Evolutionary conservation across 2,888 invertebrate species (phyloP).

Genomic region (Trissolcus japonicus): DNA sequence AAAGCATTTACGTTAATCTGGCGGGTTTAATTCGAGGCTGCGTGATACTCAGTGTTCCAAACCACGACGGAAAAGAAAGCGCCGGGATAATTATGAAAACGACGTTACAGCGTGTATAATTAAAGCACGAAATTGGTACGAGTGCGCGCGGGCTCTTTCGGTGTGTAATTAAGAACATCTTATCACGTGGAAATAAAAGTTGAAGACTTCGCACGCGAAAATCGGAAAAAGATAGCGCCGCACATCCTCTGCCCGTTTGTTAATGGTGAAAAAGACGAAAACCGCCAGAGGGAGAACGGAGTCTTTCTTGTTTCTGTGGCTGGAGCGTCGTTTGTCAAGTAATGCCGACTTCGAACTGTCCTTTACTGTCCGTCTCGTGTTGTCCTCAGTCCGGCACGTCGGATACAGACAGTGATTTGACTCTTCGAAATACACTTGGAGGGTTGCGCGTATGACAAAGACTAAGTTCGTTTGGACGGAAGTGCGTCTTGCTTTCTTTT

Average conservation of each 20-base stretch:
- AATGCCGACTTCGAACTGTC: slow-evolving; percentile 40
- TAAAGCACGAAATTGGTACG: slow-evolving; percentile 31
- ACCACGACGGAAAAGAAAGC: slow-evolving; percentile 33
- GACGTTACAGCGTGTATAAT: slow-evolving; percentile 37
- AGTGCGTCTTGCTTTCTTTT: too few species aligned
- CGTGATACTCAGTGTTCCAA: slow-evolving; percentile 25
- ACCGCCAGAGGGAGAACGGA: background rate
- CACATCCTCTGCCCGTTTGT: background rate
- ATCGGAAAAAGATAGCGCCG: slow-evolving; percentile 23
- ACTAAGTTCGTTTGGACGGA: slow-evolving; percentile 22
- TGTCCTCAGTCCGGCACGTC: slow-evolving; percentile 60
- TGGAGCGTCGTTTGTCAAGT: slow-evolving; percentile 26
- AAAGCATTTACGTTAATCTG: slow-evolving; percentile 41
- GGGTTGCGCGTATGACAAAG: slow-evolving; percentile 1
- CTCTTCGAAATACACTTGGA: slow-evolving; percentile 57
- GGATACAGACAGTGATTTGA: slow-evolving; percentile 58
- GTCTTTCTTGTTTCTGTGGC: background rate
- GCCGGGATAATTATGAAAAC: slow-evolving; percentile 42
- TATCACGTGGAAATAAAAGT: slow-evolving; percentile 39
- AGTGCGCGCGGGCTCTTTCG: background rate
- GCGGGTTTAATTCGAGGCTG: slow-evolving; percentile 23
- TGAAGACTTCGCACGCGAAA: slow-evolving; percentile 21
- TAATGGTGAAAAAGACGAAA: background rate
- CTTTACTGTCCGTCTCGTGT: slow-evolving; percentile 61
- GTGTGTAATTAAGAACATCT: slow-evolving; percentile 38